A percentile compares a stretch with the other conserved stretches of the same genome.
phyloP scores from a whole-genome alignment of 1,140 invertebrate genomes.

The Caerostris darwini region DNA sequence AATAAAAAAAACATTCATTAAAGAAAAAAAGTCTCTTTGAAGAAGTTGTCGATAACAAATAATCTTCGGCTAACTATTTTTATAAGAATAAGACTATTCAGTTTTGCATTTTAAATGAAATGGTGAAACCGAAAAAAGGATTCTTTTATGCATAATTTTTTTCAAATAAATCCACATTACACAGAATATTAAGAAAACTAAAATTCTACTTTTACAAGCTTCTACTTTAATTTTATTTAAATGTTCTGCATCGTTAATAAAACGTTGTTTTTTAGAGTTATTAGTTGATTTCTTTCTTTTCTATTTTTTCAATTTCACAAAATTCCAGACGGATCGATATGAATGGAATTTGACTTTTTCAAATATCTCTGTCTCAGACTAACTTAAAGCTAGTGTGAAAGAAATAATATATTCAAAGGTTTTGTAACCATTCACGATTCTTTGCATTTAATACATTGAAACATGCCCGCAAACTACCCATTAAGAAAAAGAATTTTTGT shows the following conservation, averaged over 20 bases:
- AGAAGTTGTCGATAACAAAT: not conserved
- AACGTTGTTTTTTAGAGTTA: not conserved
- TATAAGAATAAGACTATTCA: not conserved
- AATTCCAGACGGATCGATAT: not conserved
- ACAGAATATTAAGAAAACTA: too few relatives aligned
- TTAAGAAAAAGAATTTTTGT: not conserved
- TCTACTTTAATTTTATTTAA: not conserved
- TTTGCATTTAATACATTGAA: not conserved
- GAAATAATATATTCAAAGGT: not conserved
- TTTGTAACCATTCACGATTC: not conserved
- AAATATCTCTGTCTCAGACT: not conserved
- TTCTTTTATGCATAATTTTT: too few relatives aligned
- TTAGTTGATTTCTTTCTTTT: not conserved
- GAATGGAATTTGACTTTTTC: not conserved
- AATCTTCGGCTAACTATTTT: not conserved
- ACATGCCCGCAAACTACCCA: not conserved
- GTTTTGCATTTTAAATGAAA: not conserved
- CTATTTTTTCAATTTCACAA: not conserved
- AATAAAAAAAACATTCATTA: not conserved
- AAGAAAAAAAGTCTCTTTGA: not conserved
- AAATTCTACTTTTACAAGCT: too few relatives aligned
- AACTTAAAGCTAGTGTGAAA: not conserved
- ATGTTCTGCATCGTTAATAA: slow-evolving; percentile 2
- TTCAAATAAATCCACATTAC: too few relatives aligned
- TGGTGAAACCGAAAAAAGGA: not conserved